Percentiles rank a stretch among this genome's conserved stretches.
phyloP scores from a whole-genome alignment of 1,140 invertebrate genomes.

The Drosophila bifasciata region DNA sequence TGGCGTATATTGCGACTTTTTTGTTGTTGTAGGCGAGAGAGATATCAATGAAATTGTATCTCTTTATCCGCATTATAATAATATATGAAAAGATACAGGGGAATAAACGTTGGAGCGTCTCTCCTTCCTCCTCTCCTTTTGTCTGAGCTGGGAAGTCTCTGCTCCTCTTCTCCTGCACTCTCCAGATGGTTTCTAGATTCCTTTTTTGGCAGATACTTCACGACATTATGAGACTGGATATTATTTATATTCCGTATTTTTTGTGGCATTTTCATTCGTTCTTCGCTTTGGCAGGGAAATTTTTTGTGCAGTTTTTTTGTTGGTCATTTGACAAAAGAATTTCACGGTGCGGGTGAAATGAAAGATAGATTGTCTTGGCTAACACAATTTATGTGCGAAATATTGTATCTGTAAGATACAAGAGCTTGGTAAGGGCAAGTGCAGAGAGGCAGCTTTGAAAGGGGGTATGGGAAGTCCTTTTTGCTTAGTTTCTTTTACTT shows the following conservation, averaged over 20 bases:
- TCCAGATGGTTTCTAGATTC: constrained; percentile 35
- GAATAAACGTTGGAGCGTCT: constrained; percentile 24
- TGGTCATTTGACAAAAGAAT: constrained; percentile 63
- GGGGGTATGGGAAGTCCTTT: constrained; percentile 14
- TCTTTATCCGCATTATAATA: constrained; percentile 84
- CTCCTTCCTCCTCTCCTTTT: not conserved
- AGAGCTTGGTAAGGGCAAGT: constrained; percentile 18
- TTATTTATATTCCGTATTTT: constrained; percentile 66
- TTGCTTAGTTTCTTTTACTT: constrained; percentile 12
- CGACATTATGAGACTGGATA: constrained; percentile 79
- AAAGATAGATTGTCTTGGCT: constrained; percentile 76
- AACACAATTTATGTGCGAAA: constrained; percentile 80
- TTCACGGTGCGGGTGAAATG: constrained; percentile 68
- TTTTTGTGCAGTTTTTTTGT: constrained; percentile 41
- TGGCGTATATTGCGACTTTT: constrained; percentile 78
- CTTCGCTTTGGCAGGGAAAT: constrained; percentile 35
- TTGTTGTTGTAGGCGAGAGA: constrained; percentile 34
- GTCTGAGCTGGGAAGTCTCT: not conserved
- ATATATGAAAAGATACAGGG: constrained; percentile 67
- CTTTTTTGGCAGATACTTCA: constrained; percentile 62
- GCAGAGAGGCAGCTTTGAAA: too few relatives aligned
- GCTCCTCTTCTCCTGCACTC: not conserved
- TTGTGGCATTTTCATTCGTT: constrained; percentile 34
- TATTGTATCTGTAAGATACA: constrained; percentile 53
- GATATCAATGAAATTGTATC: constrained; percentile 84